phyloP scores from a whole-genome alignment of 64 coral and sea anemone species.

The Trachythela sp. region DNA sequence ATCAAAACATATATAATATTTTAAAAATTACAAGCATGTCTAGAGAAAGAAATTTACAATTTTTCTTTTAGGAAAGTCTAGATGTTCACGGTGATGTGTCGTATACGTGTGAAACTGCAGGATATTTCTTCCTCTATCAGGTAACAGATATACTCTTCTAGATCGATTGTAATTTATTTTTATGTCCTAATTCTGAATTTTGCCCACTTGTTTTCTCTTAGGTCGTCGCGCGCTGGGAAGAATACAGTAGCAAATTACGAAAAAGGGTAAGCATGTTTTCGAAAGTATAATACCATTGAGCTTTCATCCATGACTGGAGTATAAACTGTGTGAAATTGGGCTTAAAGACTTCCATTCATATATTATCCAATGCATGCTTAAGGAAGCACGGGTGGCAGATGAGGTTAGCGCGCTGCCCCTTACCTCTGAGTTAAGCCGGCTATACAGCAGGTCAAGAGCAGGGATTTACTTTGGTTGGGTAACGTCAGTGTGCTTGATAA shows the following conservation, averaged over 20 bases:
- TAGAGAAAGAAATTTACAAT: neutral
- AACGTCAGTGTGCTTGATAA: no score
- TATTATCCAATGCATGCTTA: no score
- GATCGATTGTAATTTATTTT: neutral
- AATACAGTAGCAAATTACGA: slow-evolving; percentile 80
- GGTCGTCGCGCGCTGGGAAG: slow-evolving; percentile 97
- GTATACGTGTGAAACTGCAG: slow-evolving; percentile 96
- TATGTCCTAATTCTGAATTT: no score
- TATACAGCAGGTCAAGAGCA: no score
- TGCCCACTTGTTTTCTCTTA: neutral
- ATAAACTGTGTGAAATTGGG: no score
- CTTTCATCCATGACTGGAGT: no score
- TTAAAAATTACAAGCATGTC: neutral
- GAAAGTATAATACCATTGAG: neutral
- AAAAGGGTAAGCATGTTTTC: slow-evolving; percentile 54
- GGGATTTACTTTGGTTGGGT: no score
- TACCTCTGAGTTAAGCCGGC: no score
- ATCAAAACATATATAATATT: neutral
- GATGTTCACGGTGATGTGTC: slow-evolving; percentile 93
- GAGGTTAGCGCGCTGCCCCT: no score
- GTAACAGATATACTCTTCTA: neutral
- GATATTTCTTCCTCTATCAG: slow-evolving; percentile 96
- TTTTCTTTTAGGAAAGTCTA: slow-evolving; percentile 72
- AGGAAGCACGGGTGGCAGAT: no score
- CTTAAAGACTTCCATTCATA: no score